Conservation (phyloP, 2,113 vertebrate genomes). For the Lates calcarifer region DNA sequence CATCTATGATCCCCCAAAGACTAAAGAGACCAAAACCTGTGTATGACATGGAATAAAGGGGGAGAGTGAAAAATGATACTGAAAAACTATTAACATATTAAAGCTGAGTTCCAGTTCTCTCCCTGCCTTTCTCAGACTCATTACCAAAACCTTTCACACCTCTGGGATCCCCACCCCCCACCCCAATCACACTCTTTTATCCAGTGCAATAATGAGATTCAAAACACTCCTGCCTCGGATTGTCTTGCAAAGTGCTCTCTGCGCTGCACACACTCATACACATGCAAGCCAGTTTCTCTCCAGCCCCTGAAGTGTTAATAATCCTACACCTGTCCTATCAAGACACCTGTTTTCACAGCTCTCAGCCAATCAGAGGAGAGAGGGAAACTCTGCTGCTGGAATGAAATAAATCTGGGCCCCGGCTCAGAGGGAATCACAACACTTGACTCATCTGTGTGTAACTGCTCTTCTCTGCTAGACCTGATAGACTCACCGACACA, state of each 20-base stretch:
- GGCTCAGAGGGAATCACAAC: constrained; percentile 77
- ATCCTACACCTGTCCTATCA: constrained; percentile 85
- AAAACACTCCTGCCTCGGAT: constrained; percentile 38
- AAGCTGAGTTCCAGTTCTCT: constrained; percentile 59
- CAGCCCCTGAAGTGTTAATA: constrained; percentile 74
- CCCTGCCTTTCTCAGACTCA: constrained; percentile 42
- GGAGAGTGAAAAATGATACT: constrained; percentile 68
- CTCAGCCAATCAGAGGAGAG: constrained; percentile 82
- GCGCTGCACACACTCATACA: constrained; percentile 34
- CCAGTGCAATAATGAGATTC: constrained; percentile 63
- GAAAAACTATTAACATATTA: constrained; percentile 77
- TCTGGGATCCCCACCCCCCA: constrained; percentile 44
- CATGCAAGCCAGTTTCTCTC: constrained; percentile 70
- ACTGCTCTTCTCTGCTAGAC: constrained; percentile 41
- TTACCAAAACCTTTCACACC: constrained; percentile 75
- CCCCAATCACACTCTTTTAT: constrained; percentile 77
- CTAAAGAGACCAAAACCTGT: constrained; percentile 69
- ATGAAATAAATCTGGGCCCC: constrained; percentile 78
- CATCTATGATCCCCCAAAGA: constrained; percentile 15
- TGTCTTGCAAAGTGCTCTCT: constrained; percentile 71
- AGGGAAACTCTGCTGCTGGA: constrained; percentile 62
- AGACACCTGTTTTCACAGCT: constrained; percentile 83
- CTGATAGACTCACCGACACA: constrained; percentile 28
- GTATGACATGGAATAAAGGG: constrained; percentile 19
- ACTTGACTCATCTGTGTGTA: constrained; percentile 73